These are phyloP conservation scores for Gonatopus flavifemur DNA, from an alignment of 1,140 invertebrate species.

Conservation along the genomic window DNA sequence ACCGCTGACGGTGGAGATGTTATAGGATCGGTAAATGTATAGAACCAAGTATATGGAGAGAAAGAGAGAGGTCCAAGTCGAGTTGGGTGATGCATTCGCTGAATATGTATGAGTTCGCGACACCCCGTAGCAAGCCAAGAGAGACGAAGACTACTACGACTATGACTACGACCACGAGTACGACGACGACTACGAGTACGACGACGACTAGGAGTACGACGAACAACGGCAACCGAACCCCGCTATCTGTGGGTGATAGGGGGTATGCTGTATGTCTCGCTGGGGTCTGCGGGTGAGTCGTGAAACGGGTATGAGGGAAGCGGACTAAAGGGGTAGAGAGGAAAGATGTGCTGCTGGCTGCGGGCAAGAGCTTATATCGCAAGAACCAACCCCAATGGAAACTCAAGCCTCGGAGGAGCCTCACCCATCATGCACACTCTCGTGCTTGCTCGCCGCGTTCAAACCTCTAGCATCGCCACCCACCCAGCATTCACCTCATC, in stretches of 20 bases:
- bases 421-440: conserved; percentile 57
- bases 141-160: too few relatives aligned
- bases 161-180: too few relatives aligned
- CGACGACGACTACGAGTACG: too few relatives aligned
- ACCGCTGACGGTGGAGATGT: conserved; percentile 29
- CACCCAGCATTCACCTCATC: conserved; percentile 3
- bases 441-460: too few relatives aligned
- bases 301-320: conserved; percentile 12
- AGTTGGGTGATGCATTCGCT: conserved; percentile 51
- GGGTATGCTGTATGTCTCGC: conserved; percentile 54
- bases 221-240: conserved; percentile 35
- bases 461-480: conserved; percentile 25
- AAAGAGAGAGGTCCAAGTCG: conserved; percentile 9
- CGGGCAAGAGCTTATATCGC: conserved; percentile 50
- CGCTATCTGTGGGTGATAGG: conserved; percentile 58
- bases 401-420: conserved; percentile 48
- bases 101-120: conserved; percentile 59
- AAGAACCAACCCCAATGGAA: conserved; percentile 57
- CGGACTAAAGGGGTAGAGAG: conserved; percentile 14
- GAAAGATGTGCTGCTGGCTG: conserved; percentile 21
- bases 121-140: conserved; percentile 51
- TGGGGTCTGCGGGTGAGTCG: conserved; percentile 37
- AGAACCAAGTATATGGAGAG: conserved; percentile 4
- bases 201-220: too few relatives aligned
- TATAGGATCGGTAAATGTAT: background rate